phyloP scores from a whole-genome alignment of 2,888 invertebrate species.

The Leptinotarsa rubiginosa region DNA sequence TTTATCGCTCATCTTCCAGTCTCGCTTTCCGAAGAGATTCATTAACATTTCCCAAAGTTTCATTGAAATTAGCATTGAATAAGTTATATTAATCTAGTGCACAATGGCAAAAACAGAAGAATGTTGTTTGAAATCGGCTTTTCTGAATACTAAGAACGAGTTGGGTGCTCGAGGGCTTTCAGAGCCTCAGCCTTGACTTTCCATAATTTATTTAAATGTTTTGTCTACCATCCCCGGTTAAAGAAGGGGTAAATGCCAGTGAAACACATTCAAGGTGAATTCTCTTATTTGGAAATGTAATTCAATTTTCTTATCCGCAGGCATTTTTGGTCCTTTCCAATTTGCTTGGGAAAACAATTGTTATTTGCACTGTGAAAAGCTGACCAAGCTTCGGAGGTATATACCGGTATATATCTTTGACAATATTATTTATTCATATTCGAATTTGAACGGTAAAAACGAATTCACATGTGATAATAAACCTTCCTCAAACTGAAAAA shows the following conservation, averaged over 20 bases:
- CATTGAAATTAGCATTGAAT: constrained; percentile 31
- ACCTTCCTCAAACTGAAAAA: too few species aligned
- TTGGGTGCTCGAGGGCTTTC: constrained; percentile 27
- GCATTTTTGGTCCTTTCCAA: neutral
- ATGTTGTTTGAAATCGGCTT: constrained; percentile 33
- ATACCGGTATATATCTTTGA: too few species aligned
- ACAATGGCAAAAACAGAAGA: constrained; percentile 15
- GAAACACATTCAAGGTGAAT: neutral
- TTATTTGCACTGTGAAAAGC: too few species aligned
- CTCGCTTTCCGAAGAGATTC: constrained; percentile 14
- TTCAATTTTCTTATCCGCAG: neutral
- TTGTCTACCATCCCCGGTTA: constrained; percentile 28
- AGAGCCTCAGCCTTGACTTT: constrained; percentile 27
- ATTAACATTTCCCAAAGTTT: constrained; percentile 22
- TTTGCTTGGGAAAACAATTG: neutral
- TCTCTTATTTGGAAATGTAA: constrained; percentile 8
- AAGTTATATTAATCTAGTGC: constrained; percentile 30
- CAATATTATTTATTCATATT: too few species aligned
- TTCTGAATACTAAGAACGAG: constrained; percentile 32
- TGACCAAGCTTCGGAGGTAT: too few species aligned
- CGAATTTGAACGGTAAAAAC: too few species aligned
- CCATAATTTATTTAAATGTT: constrained; percentile 36
- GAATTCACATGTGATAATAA: too few species aligned
- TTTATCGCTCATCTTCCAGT: neutral
- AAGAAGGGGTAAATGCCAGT: constrained; percentile 12